A percentile compares a stretch with the other conserved stretches of the same genome.
Evolutionary conservation across 2,888 invertebrate species (phyloP).

Genomic region (Hirtodrosophila duncani): DNA sequence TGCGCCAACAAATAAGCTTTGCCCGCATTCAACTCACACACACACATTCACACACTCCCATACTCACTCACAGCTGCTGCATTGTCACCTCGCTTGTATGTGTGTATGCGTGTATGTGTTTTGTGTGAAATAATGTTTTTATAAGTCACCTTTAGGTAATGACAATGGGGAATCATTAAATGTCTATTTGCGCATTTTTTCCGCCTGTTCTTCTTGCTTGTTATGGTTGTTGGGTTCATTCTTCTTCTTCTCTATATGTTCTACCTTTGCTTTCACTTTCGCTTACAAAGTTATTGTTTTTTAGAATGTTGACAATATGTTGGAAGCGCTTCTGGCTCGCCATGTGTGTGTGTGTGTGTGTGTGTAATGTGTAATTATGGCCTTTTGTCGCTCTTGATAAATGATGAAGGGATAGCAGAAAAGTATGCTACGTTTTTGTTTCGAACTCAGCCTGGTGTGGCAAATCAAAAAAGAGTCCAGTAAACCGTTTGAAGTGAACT

Average conservation of each 20-base stretch:
- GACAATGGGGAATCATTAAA: constrained; percentile 72
- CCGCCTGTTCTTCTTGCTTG: background rate
- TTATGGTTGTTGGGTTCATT: too few relatives aligned
- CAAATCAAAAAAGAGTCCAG: too few relatives aligned
- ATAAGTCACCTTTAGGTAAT: constrained; percentile 70
- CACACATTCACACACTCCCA: constrained; percentile 17
- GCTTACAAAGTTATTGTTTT: too few relatives aligned
- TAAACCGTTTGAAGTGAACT: too few relatives aligned
- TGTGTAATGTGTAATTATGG: constrained; percentile 21
- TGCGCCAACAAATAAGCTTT: constrained; percentile 56
- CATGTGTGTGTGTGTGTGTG: background rate
- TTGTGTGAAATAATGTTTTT: constrained; percentile 67
- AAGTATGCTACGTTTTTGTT: constrained; percentile 12
- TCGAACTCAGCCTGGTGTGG: too few relatives aligned
- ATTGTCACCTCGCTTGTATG: background rate
- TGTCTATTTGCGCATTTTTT: constrained; percentile 57
- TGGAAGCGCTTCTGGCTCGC: background rate
- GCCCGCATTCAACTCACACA: constrained; percentile 3
- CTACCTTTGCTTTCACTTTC: constrained; percentile 18
- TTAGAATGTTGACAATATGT: too few relatives aligned
- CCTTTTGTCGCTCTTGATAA: too few relatives aligned
- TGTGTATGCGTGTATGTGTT: constrained; percentile 13
- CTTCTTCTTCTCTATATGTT: constrained; percentile 6
- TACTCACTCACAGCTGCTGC: constrained; percentile 13
- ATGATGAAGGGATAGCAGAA: too few relatives aligned